Evolutionary conservation across 35 echinoderm and acorn worm genomes (phyloP).

Genomic region (Apostichopus californicus): DNA sequence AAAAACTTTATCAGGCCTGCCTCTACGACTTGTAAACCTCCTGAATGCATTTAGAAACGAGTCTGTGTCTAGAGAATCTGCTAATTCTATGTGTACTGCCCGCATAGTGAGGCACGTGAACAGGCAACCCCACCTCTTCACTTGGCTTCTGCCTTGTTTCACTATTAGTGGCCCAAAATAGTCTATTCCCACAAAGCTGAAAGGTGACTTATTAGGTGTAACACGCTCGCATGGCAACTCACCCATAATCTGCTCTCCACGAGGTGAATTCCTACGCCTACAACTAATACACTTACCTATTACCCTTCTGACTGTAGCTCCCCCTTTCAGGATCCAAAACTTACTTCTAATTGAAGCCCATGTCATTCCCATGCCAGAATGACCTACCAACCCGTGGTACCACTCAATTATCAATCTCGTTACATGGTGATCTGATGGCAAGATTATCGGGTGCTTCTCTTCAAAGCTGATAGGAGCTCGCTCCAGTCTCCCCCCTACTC

Average conservation of each 20-base stretch:
- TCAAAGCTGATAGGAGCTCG: constrained; percentile 22
- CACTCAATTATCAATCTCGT: constrained; percentile 57
- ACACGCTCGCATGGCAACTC: constrained; percentile 54
- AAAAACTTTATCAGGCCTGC: constrained; percentile 4
- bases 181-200: constrained; percentile 59
- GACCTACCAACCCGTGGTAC: constrained; percentile 57
- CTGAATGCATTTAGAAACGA: constrained; percentile 67
- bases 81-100: constrained; percentile 70
- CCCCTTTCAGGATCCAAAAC: constrained; percentile 67
- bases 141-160: constrained; percentile 52
- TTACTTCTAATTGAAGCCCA: constrained; percentile 33
- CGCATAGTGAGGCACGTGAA: constrained; percentile 69
- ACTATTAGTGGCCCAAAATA: constrained; percentile 78
- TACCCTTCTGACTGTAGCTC: constrained; percentile 52
- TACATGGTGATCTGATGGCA: constrained; percentile 60
- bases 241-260: constrained; percentile 60
- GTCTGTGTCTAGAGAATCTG: constrained; percentile 65
- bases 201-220: constrained; percentile 58
- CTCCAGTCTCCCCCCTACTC: constrained; percentile 40
- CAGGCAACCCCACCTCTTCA: constrained; percentile 71
- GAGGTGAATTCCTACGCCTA: constrained; percentile 52
- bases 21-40: constrained; percentile 46
- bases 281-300: constrained; percentile 68
- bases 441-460: constrained; percentile 57
- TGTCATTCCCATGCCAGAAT: constrained; percentile 63